A percentile compares a stretch with the other conserved stretches of the same genome.
Conservation (phyloP, 2,888 invertebrate genomes). For the Ochropleura leucogaster region DNA sequence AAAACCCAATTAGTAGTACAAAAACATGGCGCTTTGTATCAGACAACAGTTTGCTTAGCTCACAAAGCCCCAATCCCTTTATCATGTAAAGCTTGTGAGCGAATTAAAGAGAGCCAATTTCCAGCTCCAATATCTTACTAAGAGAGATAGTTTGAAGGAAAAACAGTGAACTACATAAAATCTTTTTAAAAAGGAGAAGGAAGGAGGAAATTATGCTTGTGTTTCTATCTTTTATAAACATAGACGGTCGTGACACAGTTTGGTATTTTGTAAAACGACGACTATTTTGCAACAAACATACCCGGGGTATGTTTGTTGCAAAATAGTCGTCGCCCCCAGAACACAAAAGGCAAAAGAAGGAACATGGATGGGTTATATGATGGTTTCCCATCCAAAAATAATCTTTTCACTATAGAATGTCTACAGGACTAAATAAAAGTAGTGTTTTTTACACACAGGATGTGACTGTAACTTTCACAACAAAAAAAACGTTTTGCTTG, state of each 20-base stretch:
- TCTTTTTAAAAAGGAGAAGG: constrained; percentile 1
- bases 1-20: constrained; percentile 59
- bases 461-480: background rate
- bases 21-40: constrained; percentile 59
- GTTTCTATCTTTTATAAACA: constrained; percentile 7
- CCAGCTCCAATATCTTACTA: constrained; percentile 57
- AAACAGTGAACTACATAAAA: background rate
- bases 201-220: constrained; percentile 5
- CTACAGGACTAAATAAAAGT: background rate
- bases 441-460: no score
- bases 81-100: constrained; percentile 63
- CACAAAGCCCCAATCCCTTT: constrained; percentile 60
- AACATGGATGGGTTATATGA: no score
- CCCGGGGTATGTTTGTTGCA: no score
- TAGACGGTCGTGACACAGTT: constrained; percentile 1
- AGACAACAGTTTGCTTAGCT: constrained; percentile 55
- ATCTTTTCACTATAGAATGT: background rate
- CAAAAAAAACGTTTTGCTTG: no score
- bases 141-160: constrained; percentile 35
- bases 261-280: background rate
- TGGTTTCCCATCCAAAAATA: no score
- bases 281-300: no score
- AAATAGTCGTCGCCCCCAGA: no score
- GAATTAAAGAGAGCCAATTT: constrained; percentile 62
- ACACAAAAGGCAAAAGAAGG: no score